Percentiles rank a stretch among this genome's conserved stretches.
These are phyloP conservation scores for Creontiades dilutus DNA, from an alignment of 2,888 invertebrate genomes.

Conservation along the genomic window DNA sequence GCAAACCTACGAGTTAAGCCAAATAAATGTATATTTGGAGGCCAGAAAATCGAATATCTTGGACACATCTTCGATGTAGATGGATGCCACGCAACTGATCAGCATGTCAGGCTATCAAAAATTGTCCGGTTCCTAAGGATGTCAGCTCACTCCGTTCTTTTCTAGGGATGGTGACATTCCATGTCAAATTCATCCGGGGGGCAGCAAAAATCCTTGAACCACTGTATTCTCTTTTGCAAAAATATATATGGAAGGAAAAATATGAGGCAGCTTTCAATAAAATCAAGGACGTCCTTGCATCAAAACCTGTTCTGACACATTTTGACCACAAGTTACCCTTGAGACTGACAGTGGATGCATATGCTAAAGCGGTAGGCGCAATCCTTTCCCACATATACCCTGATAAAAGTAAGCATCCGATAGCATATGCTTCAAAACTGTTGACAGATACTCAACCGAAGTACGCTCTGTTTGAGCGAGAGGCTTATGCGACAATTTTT, in stretches of 20 bases:
- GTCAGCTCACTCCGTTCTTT: slow-evolving; percentile 75
- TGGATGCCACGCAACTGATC: slow-evolving; percentile 67
- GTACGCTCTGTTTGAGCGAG: slow-evolving; percentile 30
- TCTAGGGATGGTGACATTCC: no score
- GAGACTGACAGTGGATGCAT: slow-evolving; percentile 56
- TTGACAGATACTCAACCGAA: background rate
- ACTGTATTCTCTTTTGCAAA: slow-evolving; percentile 46
- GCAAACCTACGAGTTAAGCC: no score
- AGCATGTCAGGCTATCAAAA: slow-evolving; percentile 65
- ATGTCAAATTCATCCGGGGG: slow-evolving; percentile 76
- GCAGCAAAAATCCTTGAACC: slow-evolving; percentile 68
- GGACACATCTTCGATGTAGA: background rate
- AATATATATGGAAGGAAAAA: background rate
- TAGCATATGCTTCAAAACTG: background rate
- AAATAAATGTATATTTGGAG: slow-evolving; percentile 42
- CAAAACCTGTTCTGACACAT: slow-evolving; percentile 57
- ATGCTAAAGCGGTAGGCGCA: background rate
- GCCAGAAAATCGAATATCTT: slow-evolving; percentile 56
- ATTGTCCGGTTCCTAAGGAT: slow-evolving; percentile 59
- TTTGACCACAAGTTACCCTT: slow-evolving; percentile 41
- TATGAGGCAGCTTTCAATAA: slow-evolving; percentile 59
- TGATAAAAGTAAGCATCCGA: background rate
- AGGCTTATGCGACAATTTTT: slow-evolving; percentile 66
- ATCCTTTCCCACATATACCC: no score
- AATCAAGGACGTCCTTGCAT: slow-evolving; percentile 53